phyloP scores from a whole-genome alignment of 2,888 invertebrate genomes.

The Laothoe populi region DNA sequence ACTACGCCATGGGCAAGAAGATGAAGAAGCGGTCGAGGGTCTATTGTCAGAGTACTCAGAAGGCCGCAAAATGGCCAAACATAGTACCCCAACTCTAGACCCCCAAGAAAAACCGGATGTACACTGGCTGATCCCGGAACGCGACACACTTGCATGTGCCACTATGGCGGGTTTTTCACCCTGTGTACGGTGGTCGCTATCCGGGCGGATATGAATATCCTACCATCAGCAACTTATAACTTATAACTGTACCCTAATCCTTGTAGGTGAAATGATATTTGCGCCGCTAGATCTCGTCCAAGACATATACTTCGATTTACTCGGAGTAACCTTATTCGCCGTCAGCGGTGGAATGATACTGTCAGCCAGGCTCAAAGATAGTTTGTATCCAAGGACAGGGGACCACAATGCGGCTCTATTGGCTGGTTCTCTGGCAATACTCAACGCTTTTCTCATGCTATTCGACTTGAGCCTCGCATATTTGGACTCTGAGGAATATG shows the following conservation, averaged over 20 bases:
- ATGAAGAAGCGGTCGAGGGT: no score
- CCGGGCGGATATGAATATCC: no score
- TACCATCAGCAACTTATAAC: no score
- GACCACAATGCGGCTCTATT: slow-evolving; percentile 58
- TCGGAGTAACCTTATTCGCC: slow-evolving; percentile 66
- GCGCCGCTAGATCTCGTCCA: slow-evolving; percentile 77
- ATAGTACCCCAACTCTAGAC: no score
- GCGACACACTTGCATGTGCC: no score
- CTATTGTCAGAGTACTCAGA: no score
- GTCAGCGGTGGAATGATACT: slow-evolving; percentile 66
- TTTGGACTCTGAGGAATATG: slow-evolving; percentile 76
- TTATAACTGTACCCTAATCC: background rate
- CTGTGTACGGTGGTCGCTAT: no score
- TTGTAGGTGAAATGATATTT: slow-evolving; percentile 72
- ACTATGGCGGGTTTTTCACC: no score
- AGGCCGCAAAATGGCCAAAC: no score
- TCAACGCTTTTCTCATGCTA: slow-evolving; percentile 67
- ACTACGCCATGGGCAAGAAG: no score
- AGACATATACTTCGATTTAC: slow-evolving; percentile 74
- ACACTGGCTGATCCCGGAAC: no score
- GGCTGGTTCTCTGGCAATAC: slow-evolving; percentile 57
- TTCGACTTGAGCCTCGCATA: slow-evolving; percentile 74
- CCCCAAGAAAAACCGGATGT: no score
- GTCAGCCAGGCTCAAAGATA: slow-evolving; percentile 51
- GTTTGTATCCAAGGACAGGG: slow-evolving; percentile 63